Evolutionary conservation across 1,140 invertebrate genomes (phyloP).

Genomic region (Mycetomoellerius zeteki): DNA sequence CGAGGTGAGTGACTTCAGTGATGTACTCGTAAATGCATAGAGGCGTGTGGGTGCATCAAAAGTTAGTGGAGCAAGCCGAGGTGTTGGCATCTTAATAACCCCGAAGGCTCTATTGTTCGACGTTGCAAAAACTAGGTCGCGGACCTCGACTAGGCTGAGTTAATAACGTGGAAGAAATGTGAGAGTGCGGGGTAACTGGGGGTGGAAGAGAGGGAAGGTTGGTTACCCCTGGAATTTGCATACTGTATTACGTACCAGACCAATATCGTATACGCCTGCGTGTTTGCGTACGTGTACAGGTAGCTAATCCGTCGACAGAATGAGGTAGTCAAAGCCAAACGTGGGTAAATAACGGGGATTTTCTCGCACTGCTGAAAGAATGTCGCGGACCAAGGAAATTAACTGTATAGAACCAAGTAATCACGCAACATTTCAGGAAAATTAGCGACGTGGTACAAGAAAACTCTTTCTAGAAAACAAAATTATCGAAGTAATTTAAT

Average conservation of each 20-base stretch:
- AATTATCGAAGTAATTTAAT: slow-evolving; percentile 14
- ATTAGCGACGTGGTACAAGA: not conserved
- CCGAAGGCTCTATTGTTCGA: slow-evolving; percentile 69
- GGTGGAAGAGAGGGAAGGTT: not conserved
- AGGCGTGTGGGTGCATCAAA: slow-evolving; percentile 47
- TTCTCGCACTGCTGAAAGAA: not conserved
- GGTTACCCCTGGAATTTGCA: slow-evolving; percentile 61
- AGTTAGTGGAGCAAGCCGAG: slow-evolving; percentile 21
- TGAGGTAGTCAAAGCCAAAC: slow-evolving; percentile 39
- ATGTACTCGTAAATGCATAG: slow-evolving; percentile 5
- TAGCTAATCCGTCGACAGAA: slow-evolving; percentile 20
- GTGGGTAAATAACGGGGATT: not conserved
- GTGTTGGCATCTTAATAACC: slow-evolving; percentile 69
- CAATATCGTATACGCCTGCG: slow-evolving; percentile 10
- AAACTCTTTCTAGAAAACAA: not conserved
- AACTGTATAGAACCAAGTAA: not conserved
- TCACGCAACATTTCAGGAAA: not conserved
- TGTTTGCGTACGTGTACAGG: not conserved
- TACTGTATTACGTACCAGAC: slow-evolving; percentile 58
- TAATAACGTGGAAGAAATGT: slow-evolving; percentile 69
- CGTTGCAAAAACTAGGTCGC: slow-evolving; percentile 74
- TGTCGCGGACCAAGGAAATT: not conserved
- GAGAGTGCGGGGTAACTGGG: not conserved
- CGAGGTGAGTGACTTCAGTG: slow-evolving; percentile 56
- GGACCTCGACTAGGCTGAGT: slow-evolving; percentile 66